Evolutionary conservation across 2,113 vertebrate genomes (phyloP).

Genomic region (Labeo rohita): DNA sequence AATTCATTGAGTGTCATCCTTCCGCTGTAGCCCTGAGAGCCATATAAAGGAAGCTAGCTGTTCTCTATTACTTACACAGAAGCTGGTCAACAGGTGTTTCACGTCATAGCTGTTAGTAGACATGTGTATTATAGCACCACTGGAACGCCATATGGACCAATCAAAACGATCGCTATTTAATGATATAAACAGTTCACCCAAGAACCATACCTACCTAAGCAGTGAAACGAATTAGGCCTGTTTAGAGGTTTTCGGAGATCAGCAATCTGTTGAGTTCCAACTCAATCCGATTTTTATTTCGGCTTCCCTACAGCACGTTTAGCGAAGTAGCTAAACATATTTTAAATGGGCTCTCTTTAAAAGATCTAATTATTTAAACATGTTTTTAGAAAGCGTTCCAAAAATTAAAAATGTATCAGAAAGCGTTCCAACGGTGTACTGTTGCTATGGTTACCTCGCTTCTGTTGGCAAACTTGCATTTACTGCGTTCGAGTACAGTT

Average conservation of each 20-base stretch:
- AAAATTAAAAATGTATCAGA: background rate
- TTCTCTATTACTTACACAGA: background rate
- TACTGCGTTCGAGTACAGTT: background rate
- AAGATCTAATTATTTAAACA: too few species aligned
- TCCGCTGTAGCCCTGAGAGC: background rate
- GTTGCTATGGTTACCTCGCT: background rate
- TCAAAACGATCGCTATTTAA: background rate
- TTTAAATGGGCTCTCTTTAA: background rate
- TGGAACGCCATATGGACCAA: background rate
- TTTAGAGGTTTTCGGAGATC: background rate
- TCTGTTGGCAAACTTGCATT: background rate
- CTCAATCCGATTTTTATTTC: background rate
- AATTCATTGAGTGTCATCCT: background rate
- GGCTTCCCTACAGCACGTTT: background rate
- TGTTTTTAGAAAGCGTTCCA: too few species aligned
- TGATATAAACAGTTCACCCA: background rate
- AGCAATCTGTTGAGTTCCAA: background rate
- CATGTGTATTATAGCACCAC: background rate
- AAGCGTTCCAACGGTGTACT: background rate
- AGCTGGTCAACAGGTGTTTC: slow-evolving; percentile 51
- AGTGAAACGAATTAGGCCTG: background rate
- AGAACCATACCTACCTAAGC: background rate
- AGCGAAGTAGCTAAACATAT: background rate
- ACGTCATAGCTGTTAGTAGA: background rate
- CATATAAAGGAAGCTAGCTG: background rate